Conservation (phyloP, 2,797 vertebrate species). For the Diglossa cyanea region DNA sequence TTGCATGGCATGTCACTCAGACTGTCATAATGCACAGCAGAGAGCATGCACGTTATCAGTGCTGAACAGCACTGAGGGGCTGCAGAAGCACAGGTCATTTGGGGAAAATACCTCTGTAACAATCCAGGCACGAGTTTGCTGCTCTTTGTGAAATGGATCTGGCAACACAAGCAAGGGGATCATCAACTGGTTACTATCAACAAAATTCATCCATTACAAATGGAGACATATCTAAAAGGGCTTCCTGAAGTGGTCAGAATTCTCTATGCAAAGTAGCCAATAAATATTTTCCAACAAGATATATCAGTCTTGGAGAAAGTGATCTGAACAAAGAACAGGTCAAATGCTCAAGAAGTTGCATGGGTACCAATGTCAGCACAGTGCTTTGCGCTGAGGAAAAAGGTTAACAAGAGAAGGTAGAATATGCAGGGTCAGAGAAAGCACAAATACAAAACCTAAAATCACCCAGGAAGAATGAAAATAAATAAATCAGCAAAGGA, state of each 20-base stretch:
- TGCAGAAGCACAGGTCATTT: neutral
- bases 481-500: neutral
- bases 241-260: neutral
- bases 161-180: neutral
- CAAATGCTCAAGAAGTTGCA: rapidly evolving
- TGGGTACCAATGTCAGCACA: neutral
- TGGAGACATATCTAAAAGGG: neutral
- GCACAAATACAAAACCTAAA: neutral
- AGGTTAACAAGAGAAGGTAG: neutral
- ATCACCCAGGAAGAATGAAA: neutral
- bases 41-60: neutral
- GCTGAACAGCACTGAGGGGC: neutral
- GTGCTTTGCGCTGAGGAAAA: neutral
- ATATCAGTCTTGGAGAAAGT: neutral
- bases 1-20: neutral
- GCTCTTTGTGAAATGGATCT: neutral
- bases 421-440: neutral
- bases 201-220: neutral
- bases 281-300: neutral
- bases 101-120: neutral
- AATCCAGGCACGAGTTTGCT: neutral
- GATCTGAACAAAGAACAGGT: neutral
- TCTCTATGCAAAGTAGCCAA: neutral
- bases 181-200: neutral
- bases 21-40: neutral